These are phyloP conservation scores for Orussus abietinus DNA, from an alignment of 1,140 invertebrate genomes.

Conservation along the genomic window DNA sequence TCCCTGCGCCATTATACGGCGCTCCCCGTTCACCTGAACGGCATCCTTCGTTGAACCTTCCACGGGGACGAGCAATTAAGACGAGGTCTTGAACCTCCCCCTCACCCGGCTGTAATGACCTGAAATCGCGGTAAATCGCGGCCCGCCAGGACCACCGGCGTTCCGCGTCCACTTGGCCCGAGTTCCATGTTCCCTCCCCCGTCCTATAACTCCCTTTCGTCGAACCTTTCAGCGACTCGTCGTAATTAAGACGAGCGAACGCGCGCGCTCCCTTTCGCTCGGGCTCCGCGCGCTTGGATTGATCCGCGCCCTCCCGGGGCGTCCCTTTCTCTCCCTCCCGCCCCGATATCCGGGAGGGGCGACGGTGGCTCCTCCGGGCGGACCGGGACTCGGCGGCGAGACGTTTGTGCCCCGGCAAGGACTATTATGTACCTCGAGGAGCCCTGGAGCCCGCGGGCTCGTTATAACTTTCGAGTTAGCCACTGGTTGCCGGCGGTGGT, in stretches of 20 bases:
- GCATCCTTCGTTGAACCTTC: too few species aligned
- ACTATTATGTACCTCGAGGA: slow-evolving; percentile 37
- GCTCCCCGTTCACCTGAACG: too few species aligned
- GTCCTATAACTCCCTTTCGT: slow-evolving; percentile 11
- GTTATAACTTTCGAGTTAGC: slow-evolving; percentile 48
- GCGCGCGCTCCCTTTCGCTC: too few species aligned
- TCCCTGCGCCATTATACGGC: too few species aligned
- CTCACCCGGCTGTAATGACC: too few species aligned
- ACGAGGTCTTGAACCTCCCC: too few species aligned
- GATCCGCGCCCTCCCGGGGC: too few species aligned
- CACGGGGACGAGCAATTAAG: too few species aligned
- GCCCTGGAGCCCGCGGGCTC: slow-evolving; percentile 32
- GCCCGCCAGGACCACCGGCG: slow-evolving; percentile 15
- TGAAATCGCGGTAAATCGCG: not conserved
- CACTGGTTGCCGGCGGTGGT: slow-evolving; percentile 37
- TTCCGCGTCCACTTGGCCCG: slow-evolving; percentile 13
- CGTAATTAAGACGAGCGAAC: slow-evolving; percentile 42
- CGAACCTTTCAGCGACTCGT: slow-evolving; percentile 19
- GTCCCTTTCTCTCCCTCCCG: not conserved
- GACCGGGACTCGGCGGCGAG: too few species aligned
- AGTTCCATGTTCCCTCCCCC: slow-evolving; percentile 8
- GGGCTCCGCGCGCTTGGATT: slow-evolving; percentile 25
- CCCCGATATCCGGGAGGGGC: too few species aligned
- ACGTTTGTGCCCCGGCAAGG: slow-evolving; percentile 15
- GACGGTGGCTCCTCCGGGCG: too few species aligned